A percentile compares a stretch with the other conserved stretches of the same genome.
These are phyloP conservation scores for Philereme transversata DNA, from an alignment of 2,888 invertebrate genomes.

Conservation along the genomic window DNA sequence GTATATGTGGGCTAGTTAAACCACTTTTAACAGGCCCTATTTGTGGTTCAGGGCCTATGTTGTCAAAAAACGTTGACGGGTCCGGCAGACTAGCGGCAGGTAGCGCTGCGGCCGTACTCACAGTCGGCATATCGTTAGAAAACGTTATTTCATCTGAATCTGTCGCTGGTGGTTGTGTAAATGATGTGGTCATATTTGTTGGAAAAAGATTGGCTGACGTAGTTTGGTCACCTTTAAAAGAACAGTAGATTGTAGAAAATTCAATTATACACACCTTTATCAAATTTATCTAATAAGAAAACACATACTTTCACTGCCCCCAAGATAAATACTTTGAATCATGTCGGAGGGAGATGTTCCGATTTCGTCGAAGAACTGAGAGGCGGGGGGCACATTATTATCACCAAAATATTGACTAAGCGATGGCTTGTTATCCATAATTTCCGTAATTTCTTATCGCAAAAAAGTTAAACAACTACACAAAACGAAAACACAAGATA, in stretches of 20 bases:
- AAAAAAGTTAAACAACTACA: not conserved
- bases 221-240: constrained; percentile 48
- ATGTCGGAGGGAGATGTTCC: constrained; percentile 77
- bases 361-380: constrained; percentile 80
- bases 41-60: constrained; percentile 71
- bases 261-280: not conserved
- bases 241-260: not conserved
- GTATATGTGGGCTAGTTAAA: constrained; percentile 51
- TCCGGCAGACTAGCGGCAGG: constrained; percentile 74
- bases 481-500: not conserved
- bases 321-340: constrained; percentile 77
- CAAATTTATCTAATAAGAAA: constrained; percentile 4
- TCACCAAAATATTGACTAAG: constrained; percentile 84
- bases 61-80: constrained; percentile 80
- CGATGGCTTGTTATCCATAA: constrained; percentile 79
- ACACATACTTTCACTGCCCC: constrained; percentile 63
- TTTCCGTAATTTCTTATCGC: constrained; percentile 38
- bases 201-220: constrained; percentile 55
- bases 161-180: constrained; percentile 52
- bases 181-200: constrained; percentile 61
- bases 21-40: constrained; percentile 57
- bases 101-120: constrained; percentile 63
- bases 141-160: constrained; percentile 64
- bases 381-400: constrained; percentile 68
- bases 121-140: constrained; percentile 65